Conservation (phyloP, 2,113 vertebrate genomes). For the Plecotus auritus region DNA sequence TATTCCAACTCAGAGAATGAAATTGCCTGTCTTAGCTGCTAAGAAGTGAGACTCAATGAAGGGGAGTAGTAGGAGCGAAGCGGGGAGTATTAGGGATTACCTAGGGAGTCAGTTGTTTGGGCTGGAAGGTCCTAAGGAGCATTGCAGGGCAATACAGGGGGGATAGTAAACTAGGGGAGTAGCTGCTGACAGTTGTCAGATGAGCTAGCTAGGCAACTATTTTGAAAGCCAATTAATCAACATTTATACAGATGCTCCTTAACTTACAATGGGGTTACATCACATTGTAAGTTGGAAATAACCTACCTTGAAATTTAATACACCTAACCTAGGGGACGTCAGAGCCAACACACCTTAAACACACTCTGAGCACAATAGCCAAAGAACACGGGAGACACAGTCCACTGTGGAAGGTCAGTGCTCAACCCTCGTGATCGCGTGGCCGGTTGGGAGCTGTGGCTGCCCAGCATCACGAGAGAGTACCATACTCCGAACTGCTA, state of each 20-base stretch:
- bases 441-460: background rate
- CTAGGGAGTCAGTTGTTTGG: background rate
- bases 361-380: background rate
- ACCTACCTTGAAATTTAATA: background rate
- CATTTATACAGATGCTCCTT: background rate
- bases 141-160: background rate
- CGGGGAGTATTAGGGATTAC: background rate
- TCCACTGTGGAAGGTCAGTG: background rate
- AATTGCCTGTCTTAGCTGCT: background rate
- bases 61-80: background rate
- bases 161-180: background rate
- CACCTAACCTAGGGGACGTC: background rate
- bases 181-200: background rate
- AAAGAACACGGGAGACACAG: too few relatives aligned
- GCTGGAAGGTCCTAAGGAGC: background rate
- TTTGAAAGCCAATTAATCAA: background rate
- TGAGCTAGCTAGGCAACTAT: background rate
- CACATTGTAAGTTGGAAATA: background rate
- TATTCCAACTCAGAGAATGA: background rate
- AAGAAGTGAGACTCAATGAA: background rate
- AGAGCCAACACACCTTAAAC: background rate
- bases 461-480: background rate
- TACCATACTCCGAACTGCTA: background rate
- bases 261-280: background rate
- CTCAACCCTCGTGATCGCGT: too few relatives aligned